Base-by-base conservation (phyloP, 2,888 invertebrate genomes). In the Oscheius sp. region DNA sequence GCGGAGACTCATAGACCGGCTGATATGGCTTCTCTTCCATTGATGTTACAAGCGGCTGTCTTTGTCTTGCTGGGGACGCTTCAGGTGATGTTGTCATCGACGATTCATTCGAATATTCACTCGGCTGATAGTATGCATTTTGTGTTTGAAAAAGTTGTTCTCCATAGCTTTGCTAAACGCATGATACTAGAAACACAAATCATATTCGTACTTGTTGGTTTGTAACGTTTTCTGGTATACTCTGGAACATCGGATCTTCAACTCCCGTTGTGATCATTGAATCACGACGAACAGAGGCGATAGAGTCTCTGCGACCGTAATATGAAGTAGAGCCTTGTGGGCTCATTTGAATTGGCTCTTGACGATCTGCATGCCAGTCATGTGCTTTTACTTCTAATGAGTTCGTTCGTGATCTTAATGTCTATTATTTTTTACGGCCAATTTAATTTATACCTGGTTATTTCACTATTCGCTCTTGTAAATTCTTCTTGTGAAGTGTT, bases 291-390 rank as follows among this genome's bases (percentile, higher is more conserved):
- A 1, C 23, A 23, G 3, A 15, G 29, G 61, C 31, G n/a, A 55
- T 23, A 15, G 55, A 55, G 17, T 55, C 55, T 0, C 55, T 33
- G 8, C 55, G 55, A 55, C 33, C 33, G n/a, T n/a, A 33, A 3
- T 42, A 29, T n/a, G 42, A 15, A 25, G 45, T 25, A 12, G 29
- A 39, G 20, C 25, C 23, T 17, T 37, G 12, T 6, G 50, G 68
- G 31, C 58, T 61, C 66, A 78, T 76, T 50, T 78, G 76, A 23
- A 79, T 61, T 25, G 77, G 79, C 10, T 73, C 71, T 50, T 79
- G 77, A 57, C 72, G 72, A 8, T 75, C 69, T 3, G 69, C 69
- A 37, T 79, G 79, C 79, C 79, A 79, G 17, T 74, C 76, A n/a
- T 69, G 66, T 0, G 79, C 79, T 68, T 78, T 76, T 4, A 46